Base-by-base conservation (phyloP, 1,140 invertebrate genomes). In the Formica selysi region DNA sequence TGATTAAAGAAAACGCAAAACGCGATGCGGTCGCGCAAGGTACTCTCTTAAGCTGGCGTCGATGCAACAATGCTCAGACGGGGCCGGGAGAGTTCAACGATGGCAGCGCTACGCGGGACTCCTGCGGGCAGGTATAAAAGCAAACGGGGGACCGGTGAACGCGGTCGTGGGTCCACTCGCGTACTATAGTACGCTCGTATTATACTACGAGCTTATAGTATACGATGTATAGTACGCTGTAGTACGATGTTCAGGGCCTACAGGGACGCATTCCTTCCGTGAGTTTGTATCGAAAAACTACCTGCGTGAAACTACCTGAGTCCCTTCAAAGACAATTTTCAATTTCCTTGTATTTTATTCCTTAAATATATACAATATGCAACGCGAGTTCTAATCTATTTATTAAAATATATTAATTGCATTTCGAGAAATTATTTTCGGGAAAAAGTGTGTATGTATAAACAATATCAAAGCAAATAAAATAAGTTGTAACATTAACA, bases 41-140 rank as follows among this genome's bases (percentile, higher is more conserved):
- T 89, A 89, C 89, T 88, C 78, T 86, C 89, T 88, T 89, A 92
- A 90, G 86, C 94, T 92, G 92, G 90, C 92, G 93, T 93, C 94
- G 91, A 80, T 93, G 89, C 92, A 93, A 94, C 93, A 95, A 94
- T 94, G 93, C 93, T 88, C 86, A 87, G 87, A 83, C 89, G 89
- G 91, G 93, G 92, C 92, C 91, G 91, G 87, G 91, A 91, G 91
- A 90, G 90, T 78, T 91, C 81, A 61, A 57, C 92, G 92, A 94
- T 67, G 29, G 38, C 59, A 93, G 92, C 93, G 94, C 92, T 91
- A 70, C 88, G 26, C 74, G 71, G 74, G 80, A 88, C 89, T 88
- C 87, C 54, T 41, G 79, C 88, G 94, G 92, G 41, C 92, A 93
- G 92, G 93, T 93, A 76, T 67, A 74, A 48, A 92, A 94, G 41